Conservation (phyloP, 1,140 invertebrate genomes). For the Asbolus verrucosus region DNA sequence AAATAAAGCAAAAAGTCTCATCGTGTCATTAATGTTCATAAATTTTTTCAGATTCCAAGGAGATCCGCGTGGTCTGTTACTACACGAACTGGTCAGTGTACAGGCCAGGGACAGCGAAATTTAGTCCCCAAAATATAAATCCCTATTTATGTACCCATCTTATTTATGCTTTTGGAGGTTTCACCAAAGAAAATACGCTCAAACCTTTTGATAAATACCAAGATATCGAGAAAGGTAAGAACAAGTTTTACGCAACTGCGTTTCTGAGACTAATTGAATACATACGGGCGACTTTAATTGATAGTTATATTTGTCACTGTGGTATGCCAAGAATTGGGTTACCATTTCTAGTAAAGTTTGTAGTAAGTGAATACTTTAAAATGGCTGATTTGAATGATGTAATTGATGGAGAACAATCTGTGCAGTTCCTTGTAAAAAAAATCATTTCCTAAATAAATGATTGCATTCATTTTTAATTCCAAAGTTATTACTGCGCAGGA, state of each 20-base stretch:
- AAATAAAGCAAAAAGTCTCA: not conserved
- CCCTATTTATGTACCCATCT: slow-evolving; percentile 95
- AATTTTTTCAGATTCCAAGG: slow-evolving; percentile 65
- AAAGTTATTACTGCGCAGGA: too few relatives aligned
- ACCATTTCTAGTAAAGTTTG: slow-evolving; percentile 15
- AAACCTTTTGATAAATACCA: slow-evolving; percentile 95
- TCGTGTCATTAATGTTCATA: not conserved
- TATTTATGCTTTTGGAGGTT: slow-evolving; percentile 93
- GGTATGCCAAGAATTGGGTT: slow-evolving; percentile 30
- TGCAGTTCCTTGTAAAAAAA: slow-evolving; percentile 9
- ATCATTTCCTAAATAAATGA: not conserved
- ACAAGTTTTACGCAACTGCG: slow-evolving; percentile 12
- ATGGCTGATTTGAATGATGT: not conserved
- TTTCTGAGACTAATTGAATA: slow-evolving; percentile 18
- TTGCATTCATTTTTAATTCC: too few relatives aligned
- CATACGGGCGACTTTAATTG: slow-evolving; percentile 11
- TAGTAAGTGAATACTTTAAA: not conserved
- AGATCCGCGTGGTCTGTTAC: slow-evolving; percentile 87
- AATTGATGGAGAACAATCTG: slow-evolving; percentile 1
- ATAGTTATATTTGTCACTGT: slow-evolving; percentile 8
- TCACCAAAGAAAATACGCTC: slow-evolving; percentile 90
- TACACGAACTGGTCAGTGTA: slow-evolving; percentile 97
- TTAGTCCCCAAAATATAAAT: slow-evolving; percentile 95
- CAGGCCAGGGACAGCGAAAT: slow-evolving; percentile 87
- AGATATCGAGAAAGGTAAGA: slow-evolving; percentile 92